Base-by-base conservation (phyloP, 2,797 vertebrate genomes). In the Sebastes oblongus region DNA sequence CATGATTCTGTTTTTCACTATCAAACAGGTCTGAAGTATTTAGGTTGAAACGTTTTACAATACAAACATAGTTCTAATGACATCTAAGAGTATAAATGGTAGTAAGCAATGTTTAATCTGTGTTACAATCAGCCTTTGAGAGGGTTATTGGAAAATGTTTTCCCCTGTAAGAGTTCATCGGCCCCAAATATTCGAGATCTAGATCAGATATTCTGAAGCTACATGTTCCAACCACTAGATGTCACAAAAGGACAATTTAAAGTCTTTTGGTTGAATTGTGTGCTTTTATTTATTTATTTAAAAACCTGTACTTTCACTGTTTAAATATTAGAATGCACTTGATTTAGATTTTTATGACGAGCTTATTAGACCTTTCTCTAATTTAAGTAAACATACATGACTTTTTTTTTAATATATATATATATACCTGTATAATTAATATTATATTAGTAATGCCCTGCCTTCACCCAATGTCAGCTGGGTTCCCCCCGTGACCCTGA, bases 181-280 rank as follows among this genome's bases (percentile, higher is more conserved):
- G 0, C 39, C 39, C 39, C 39, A 42, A 42, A 14, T 14, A 14
- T 14, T 0, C 39, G 0, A 42, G 39, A 1, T 7, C 42, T 18
- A 18, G 42, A 46, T 46, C 42, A 46, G 0, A 46, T 18, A 18
- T 46, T 22, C 24, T 67, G 66, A 16, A 76, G 66, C 78, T 77
- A 0, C 27, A 22, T 0, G 4, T 39, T 71, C 2, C 0, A 52
- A 39, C 79, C 81, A 80, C 70, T 42, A 70, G 82, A 85, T 82
- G 81, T 61, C 81, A 71, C 1, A 14, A 46, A 39, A 2, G 11
- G 14, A 6, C 55, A 64, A 6, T 27, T 4, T 27, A 30, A 5
- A 61, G 10, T 2, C 10, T 12, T 42, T 16, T 29, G 0, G 22
- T 46, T 65, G 27, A 4, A 27, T 36, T 13, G 24, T 18, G 12